phyloP scores from a whole-genome alignment of 2,113 vertebrate species.

The Phoxinus phoxinus region DNA sequence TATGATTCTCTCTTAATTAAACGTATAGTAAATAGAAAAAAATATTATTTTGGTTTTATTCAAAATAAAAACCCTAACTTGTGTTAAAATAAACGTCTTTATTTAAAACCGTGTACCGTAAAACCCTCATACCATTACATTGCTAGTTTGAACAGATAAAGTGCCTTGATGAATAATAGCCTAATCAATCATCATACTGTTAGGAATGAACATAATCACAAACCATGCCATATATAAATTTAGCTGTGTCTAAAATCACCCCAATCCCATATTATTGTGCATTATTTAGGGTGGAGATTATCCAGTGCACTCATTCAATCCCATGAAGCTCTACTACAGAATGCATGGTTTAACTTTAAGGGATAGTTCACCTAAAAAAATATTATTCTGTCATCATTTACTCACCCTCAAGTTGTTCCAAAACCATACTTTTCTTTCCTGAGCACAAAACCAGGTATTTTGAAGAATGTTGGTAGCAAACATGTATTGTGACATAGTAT shows the following conservation, averaged over 20 bases:
- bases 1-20: slow-evolving; percentile 1
- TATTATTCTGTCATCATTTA: too few species aligned
- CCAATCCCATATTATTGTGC: neutral
- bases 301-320: neutral
- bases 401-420: too few species aligned
- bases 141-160: neutral
- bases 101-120: slow-evolving; percentile 12
- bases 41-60: neutral
- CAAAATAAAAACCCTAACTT: neutral
- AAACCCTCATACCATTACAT: slow-evolving; percentile 19
- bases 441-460: too few species aligned
- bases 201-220: neutral
- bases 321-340: neutral
- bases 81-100: neutral
- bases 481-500: too few species aligned
- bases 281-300: neutral
- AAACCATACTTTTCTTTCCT: too few species aligned
- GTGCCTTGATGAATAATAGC: neutral
- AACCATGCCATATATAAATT: neutral
- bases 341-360: neutral
- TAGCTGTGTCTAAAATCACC: neutral
- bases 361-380: too few species aligned
- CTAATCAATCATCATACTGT: neutral
- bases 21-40: neutral
- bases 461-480: too few species aligned